phyloP scores from a whole-genome alignment of 2,113 vertebrate genomes.

The Macroglossus sobrinus region DNA sequence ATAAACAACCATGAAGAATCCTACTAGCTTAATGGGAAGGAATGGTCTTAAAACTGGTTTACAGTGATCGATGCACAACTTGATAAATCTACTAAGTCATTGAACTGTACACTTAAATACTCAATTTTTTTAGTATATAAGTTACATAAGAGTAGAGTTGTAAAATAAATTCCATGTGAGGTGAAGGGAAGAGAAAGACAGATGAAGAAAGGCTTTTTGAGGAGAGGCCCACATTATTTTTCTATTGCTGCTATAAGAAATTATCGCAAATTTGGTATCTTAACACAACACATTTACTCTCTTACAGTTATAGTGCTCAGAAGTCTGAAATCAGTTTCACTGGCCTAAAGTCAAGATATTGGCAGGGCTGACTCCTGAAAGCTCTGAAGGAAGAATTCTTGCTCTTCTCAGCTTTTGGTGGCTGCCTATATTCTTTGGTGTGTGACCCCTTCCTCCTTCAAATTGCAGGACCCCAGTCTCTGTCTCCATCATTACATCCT shows the following conservation, averaged over 20 bases:
- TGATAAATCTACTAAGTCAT: not conserved
- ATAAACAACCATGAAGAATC: not conserved
- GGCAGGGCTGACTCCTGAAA: not conserved
- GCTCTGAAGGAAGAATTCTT: not conserved
- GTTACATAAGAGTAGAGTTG: not conserved
- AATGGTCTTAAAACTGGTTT: not conserved
- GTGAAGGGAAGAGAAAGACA: not conserved
- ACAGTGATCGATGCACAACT: not conserved
- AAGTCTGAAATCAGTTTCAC: not conserved
- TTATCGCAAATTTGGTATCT: not conserved
- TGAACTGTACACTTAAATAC: not conserved
- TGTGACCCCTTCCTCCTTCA: not conserved
- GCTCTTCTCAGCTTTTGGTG: not conserved
- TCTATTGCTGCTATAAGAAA: not conserved
- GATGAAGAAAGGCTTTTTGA: not conserved
- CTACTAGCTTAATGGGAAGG: not conserved
- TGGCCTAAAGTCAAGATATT: not conserved
- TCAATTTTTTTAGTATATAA: not conserved
- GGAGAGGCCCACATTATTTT: not conserved
- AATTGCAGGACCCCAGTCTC: not conserved
- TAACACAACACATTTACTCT: not conserved
- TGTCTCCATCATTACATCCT: not conserved
- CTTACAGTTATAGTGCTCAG: not conserved
- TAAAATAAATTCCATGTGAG: not conserved
- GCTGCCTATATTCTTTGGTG: not conserved